A percentile compares a stretch with the other conserved stretches of the same genome.
Conservation (phyloP, 2,888 invertebrate species). For the Oasisia sp. region DNA sequence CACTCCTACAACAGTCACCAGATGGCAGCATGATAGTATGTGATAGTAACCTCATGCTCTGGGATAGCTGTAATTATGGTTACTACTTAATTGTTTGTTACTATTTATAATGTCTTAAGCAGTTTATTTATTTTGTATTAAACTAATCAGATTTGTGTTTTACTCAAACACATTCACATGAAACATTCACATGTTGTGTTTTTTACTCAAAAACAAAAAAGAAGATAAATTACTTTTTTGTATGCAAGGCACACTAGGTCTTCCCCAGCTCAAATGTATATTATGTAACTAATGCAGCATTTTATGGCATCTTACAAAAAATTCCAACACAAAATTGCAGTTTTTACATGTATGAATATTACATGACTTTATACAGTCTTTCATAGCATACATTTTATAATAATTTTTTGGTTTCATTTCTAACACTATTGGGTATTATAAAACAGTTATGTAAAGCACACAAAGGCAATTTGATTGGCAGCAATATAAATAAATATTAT, state of each 20-base stretch:
- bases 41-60: neutral
- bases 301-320: neutral
- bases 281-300: neutral
- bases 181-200: neutral
- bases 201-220: neutral
- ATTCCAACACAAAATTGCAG: neutral
- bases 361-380: too few species aligned
- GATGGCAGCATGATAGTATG: neutral
- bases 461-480: too few species aligned
- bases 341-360: too few species aligned
- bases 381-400: too few species aligned
- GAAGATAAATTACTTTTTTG: neutral
- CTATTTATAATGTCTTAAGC: neutral
- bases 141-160: neutral
- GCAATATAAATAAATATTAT: too few species aligned
- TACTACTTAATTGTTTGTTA: neutral
- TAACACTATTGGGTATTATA: too few species aligned
- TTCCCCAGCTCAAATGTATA: neutral
- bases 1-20: neutral
- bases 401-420: too few species aligned
- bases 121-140: neutral
- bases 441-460: too few species aligned
- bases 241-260: neutral
- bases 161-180: neutral
- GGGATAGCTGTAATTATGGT: neutral